Percentiles rank a stretch among this genome's conserved stretches.
Conservation (phyloP, 2,113 vertebrate genomes). For the Aldabrachelys gigantea region DNA sequence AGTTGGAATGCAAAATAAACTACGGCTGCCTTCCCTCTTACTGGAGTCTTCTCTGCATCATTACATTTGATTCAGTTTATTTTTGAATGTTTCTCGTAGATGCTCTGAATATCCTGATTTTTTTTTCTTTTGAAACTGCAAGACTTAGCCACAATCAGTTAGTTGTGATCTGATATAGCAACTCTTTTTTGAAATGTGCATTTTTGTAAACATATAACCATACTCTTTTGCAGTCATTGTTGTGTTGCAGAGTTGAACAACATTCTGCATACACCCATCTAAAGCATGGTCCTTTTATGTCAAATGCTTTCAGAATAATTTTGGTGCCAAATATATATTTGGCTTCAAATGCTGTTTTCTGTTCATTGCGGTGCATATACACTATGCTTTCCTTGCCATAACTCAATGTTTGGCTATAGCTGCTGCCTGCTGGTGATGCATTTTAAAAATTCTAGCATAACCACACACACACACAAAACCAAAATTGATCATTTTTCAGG, state of each 20-base stretch:
- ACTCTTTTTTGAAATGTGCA: background rate
- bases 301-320: background rate
- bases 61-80: background rate
- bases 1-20: background rate
- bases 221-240: background rate
- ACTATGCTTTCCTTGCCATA: constrained; percentile 16
- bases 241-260: background rate
- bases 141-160: background rate
- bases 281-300: constrained; percentile 19
- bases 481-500: background rate
- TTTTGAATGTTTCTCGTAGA: background rate
- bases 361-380: background rate
- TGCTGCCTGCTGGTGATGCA: constrained; percentile 11
- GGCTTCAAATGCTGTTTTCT: constrained; percentile 24
- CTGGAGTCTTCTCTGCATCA: background rate
- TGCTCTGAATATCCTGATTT: background rate
- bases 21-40: background rate
- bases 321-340: constrained; percentile 35
- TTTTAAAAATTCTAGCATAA: fast-evolving
- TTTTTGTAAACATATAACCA: constrained; percentile 1
- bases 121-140: background rate
- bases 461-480: background rate
- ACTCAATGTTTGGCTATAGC: background rate
- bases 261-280: background rate
- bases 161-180: background rate